Percentiles rank a stretch among this genome's conserved stretches.
Evolutionary conservation across 2,797 vertebrate genomes (phyloP).

Genomic region (Microctenopoma stevenorrisi): DNA sequence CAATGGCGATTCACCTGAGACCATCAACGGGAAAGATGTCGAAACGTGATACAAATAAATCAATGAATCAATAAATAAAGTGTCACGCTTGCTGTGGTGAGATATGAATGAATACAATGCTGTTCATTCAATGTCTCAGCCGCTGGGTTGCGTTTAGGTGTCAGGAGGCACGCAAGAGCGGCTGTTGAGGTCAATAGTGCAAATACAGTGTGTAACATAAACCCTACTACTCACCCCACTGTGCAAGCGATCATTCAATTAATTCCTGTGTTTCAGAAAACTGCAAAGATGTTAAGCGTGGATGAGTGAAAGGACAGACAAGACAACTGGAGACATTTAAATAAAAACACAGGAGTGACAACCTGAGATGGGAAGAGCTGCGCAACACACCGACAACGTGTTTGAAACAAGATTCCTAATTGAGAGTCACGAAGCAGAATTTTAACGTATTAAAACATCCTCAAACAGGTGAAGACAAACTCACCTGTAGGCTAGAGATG

Average conservation of each 20-base stretch:
- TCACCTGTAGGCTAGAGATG: constrained; percentile 92
- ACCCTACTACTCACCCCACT: constrained; percentile 86
- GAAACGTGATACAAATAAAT: constrained; percentile 46
- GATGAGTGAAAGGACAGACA: constrained; percentile 82
- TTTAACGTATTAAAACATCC: neutral
- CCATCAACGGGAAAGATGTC: constrained; percentile 53
- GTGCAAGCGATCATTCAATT: constrained; percentile 86
- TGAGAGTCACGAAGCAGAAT: constrained; percentile 11
- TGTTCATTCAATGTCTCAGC: constrained; percentile 70
- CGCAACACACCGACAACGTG: constrained; percentile 52
- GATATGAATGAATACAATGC: constrained; percentile 61
- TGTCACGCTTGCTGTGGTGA: constrained; percentile 44
- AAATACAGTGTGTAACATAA: constrained; percentile 61
- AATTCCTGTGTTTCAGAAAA: constrained; percentile 89
- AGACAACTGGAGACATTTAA: constrained; percentile 72
- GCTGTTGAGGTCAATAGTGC: constrained; percentile 44
- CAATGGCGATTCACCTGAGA: constrained; percentile 57
- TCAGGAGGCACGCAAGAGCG: constrained; percentile 37
- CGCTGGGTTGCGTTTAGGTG: constrained; percentile 51
- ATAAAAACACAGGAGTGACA: constrained; percentile 68
- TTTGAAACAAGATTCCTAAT: constrained; percentile 43
- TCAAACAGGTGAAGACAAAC: neutral
- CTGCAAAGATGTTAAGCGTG: constrained; percentile 85
- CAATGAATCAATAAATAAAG: constrained; percentile 22
- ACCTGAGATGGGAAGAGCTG: constrained; percentile 69